These are phyloP conservation scores for Lasioglossum malachurum DNA, from an alignment of 2,888 invertebrate species.

Conservation along the genomic window DNA sequence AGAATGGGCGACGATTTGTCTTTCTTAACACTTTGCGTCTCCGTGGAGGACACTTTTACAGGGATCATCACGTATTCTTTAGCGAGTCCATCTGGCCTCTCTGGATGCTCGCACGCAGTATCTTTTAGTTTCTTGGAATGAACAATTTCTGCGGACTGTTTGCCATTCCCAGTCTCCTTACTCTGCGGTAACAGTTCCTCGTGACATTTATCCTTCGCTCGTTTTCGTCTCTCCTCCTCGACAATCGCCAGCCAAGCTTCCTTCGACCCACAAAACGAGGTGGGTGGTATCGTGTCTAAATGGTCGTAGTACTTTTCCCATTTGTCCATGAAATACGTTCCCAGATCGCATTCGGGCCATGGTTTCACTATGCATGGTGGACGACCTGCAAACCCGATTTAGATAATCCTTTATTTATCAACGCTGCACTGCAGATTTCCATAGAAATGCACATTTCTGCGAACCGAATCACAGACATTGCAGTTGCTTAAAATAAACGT, in stretches of 20 bases:
- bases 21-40: background rate
- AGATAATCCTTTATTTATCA: background rate
- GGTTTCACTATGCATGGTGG: constrained; percentile 57
- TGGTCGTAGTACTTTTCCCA: constrained; percentile 62
- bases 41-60: background rate
- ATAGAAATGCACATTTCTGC: background rate
- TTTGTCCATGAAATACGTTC: constrained; percentile 62
- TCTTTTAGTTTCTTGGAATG: background rate
- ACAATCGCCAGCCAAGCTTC: constrained; percentile 51
- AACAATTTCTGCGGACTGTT: background rate
- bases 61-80: constrained; percentile 14
- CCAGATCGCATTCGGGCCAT: constrained; percentile 66
- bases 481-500: background rate
- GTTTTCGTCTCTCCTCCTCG: constrained; percentile 20
- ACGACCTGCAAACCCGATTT: background rate
- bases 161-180: background rate
- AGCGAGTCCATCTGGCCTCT: background rate
- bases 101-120: background rate
- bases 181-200: constrained; percentile 5
- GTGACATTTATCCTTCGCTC: background rate
- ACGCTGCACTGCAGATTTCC: background rate
- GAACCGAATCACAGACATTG: background rate
- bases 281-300: constrained; percentile 65
- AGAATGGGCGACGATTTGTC: background rate
- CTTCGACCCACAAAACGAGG: constrained; percentile 62